Evolutionary conservation across 1,140 invertebrate species (phyloP), one percentile per base, ranked within the genome.

Genomic region (Meteorus sp.): DNA sequence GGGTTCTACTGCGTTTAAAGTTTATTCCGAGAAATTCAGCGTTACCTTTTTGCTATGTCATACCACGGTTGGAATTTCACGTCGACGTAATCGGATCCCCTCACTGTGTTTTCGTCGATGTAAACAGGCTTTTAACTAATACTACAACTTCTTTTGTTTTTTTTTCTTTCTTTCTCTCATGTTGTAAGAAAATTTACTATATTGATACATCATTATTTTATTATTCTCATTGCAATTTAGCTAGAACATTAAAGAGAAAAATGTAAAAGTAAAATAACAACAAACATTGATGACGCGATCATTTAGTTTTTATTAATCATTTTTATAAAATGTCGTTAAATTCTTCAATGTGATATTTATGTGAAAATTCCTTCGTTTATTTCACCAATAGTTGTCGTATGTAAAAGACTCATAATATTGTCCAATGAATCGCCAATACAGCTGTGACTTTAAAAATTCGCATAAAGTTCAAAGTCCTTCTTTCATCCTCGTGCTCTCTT

Each of bases 21-120:
- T 55, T 43, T 19, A 55, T 55, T 55, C 52, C 29, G 11, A 23
- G 52, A 55, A 55, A 20, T 39, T 29, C 25, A n/a, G n/a, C n/a
- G n/a, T n/a, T n/a, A n/a, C n/a, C n/a, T 27, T 13, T 11, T 15
- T 27, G 13, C 6, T 4, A 31, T 31, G 9, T 17, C 25, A 27
- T 29, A 48, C 11, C 13, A 20, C 37, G n/a, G 31, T 43, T 22
- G 53, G 55, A 48, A 56, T 56, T 56, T 48, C 29, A 35, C 29
- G 41, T 56, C 41, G 25, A 47, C 29, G 55, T 56, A 56, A 56
- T 56, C 44, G 25, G 25, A 44, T 6, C 19, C 20, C n/a, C n/a
- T n/a, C n/a, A n/a, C n/a, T n/a, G n/a, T 17, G 29, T 19, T 20
- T 25, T 43, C 33, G 37, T 23, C 19, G 43, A 25, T 45, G 43